These are phyloP conservation scores for Parus major DNA, from an alignment of 2,113 vertebrate species.

Conservation along the genomic window DNA sequence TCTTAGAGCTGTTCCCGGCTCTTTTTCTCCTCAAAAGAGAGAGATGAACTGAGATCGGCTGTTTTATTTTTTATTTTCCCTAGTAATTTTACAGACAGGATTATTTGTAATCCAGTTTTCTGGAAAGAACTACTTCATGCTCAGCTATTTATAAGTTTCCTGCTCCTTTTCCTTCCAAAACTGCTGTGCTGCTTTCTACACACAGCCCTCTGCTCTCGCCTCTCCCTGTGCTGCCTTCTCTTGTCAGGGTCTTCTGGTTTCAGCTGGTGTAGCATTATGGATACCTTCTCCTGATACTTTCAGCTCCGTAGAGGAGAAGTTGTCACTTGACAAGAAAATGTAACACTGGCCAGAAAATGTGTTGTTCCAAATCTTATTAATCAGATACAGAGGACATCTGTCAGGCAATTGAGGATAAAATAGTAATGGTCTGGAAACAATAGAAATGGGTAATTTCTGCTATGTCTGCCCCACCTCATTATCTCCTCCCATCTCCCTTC, in stretches of 20 bases:
- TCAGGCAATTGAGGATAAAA: not conserved
- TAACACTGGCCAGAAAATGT: not conserved
- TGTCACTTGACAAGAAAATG: not conserved
- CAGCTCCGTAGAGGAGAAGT: not conserved
- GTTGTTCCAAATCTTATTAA: not conserved
- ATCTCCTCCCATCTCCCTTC: not conserved
- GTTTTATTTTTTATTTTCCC: not conserved
- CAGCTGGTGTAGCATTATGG: not conserved
- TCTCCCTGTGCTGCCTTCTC: not conserved
- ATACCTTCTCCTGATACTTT: not conserved
- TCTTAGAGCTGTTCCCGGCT: constrained; percentile 2
- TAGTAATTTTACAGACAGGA: constrained; percentile 45
- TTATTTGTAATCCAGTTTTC: constrained; percentile 60
- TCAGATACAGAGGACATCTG: not conserved
- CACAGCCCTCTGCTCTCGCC: not conserved
- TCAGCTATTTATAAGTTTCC: constrained; percentile 26
- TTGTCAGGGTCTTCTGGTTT: not conserved
- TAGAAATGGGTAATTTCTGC: not conserved
- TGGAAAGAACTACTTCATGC: constrained; percentile 8
- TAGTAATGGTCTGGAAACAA: not conserved
- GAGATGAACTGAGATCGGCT: constrained; percentile 7
- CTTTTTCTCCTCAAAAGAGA: constrained; percentile 11
- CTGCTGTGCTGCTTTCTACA: not conserved
- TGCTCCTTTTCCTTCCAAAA: not conserved
- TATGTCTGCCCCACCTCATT: not conserved